Percentiles rank a stretch among this genome's conserved stretches.
These are phyloP conservation scores for Myocastor coypus DNA, from an alignment of 2,113 vertebrate species.

Conservation along the genomic window DNA sequence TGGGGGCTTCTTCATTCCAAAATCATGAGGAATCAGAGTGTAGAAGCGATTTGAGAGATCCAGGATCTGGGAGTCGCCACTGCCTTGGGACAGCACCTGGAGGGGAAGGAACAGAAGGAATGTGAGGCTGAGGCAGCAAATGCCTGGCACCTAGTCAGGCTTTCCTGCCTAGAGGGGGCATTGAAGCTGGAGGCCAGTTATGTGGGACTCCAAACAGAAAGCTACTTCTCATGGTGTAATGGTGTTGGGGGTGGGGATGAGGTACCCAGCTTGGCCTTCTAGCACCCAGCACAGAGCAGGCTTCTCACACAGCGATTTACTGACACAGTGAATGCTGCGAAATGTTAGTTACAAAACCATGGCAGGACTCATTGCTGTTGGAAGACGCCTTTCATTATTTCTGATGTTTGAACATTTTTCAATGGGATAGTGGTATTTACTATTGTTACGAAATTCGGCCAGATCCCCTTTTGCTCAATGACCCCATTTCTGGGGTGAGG, in stretches of 20 bases:
- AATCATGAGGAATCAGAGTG: conserved; percentile 98
- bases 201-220: fast-evolving
- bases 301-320: background rate
- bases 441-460: background rate
- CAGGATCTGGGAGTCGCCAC: conserved; percentile 93
- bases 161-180: background rate
- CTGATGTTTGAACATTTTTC: background rate
- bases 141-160: fast-evolving
- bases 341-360: background rate
- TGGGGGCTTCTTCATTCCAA: conserved; percentile 99
- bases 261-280: background rate
- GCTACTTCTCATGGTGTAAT: background rate
- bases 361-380: background rate
- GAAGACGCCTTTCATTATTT: background rate
- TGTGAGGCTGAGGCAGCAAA: background rate
- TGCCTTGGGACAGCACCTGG: conserved; percentile 92
- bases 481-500: background rate
- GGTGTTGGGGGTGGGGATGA: background rate
- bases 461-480: background rate
- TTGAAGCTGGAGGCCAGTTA: background rate
- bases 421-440: background rate
- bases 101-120: conserved; percentile 8
- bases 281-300: background rate
- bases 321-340: background rate
- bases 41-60: conserved; percentile 99